Base-by-base conservation (phyloP, 1,140 invertebrate species). In the Papilio xuthus region DNA sequence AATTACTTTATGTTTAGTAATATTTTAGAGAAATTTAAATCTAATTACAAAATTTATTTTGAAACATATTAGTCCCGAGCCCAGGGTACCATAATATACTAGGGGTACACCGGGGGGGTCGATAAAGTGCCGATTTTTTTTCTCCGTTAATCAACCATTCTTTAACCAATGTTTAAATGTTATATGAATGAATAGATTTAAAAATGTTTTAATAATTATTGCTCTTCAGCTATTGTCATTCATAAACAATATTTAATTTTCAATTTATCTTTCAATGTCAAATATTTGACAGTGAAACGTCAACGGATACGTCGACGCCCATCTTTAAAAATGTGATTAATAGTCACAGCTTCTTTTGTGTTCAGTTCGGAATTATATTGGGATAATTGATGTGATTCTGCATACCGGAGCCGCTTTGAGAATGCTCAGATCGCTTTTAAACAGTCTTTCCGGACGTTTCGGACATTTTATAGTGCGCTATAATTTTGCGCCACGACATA, bases 301-400 rank as follows among this genome's bases (percentile, higher is more conserved):
- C 71, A 67, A 79, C 23, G 50, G 20, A 26, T 32, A 41, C 74
- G 74, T 76, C 74, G 20, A 37, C 74, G 28, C 32, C n/a, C 23
- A 56, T 60, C 50, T n/a, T 76, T 76, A 3, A 3, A 32, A 23
- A 23, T 77, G 37, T 82, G 77, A 83, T 83, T 83, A 79, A 83
- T 80, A 70, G 75, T 71, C 44, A 74, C 71, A 32, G 78, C 60
- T 78, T 79, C 77, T 79, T 74, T 81, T 71, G 60, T 41, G 42
- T 77, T 53, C 32, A 32, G 32, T 44, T 60, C 44, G 67, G 67
- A 63, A 81, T 77, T 73, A 80, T 53, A 42, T 77, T 47, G 37
- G 20, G 32, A 78, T 80, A 82, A 83, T 83, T 81, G 73, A 80
- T 82, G 82, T 69, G 79, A 67, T 74, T 28, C 53, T 69, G 70